These are phyloP conservation scores for Thripadectes ignobilis DNA, from an alignment of 2,797 vertebrate species.

Conservation along the genomic window DNA sequence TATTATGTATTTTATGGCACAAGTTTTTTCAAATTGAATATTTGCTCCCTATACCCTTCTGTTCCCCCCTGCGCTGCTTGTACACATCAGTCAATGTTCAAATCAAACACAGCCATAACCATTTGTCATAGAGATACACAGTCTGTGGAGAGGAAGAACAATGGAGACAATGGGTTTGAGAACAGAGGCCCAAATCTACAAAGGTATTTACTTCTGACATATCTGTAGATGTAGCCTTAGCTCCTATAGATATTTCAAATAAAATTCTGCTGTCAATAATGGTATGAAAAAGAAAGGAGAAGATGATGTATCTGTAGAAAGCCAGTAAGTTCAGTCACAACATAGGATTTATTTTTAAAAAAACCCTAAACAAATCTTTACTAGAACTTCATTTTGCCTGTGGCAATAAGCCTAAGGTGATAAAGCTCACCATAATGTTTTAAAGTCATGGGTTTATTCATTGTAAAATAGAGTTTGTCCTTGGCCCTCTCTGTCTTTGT, in stretches of 20 bases:
- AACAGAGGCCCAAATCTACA: not conserved
- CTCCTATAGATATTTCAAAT: not conserved
- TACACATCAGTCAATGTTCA: constrained; percentile 7
- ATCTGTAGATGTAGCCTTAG: not conserved
- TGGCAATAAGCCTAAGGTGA: too few species aligned
- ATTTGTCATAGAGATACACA: constrained; percentile 19
- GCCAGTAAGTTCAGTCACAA: not conserved
- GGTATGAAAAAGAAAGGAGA: not conserved
- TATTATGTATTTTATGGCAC: constrained; percentile 42
- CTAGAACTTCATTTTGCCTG: not conserved
- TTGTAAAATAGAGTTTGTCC: too few species aligned
- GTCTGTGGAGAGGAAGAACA: constrained; percentile 13
- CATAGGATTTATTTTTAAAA: not conserved
- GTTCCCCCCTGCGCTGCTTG: not conserved
- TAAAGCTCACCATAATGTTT: too few species aligned
- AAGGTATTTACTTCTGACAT: not conserved
- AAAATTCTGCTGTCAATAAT: not conserved
- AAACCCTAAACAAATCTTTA: not conserved
- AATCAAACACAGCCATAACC: constrained; percentile 17
- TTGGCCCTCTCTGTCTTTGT: too few species aligned
- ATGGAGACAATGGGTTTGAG: not conserved
- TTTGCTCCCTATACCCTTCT: constrained; percentile 23
- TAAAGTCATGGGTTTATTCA: too few species aligned
- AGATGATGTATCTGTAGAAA: not conserved
- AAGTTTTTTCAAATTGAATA: constrained; percentile 57